Evolutionary conservation across 2,888 invertebrate species (phyloP).

Genomic region (Zhuqinia jingwanae): DNA sequence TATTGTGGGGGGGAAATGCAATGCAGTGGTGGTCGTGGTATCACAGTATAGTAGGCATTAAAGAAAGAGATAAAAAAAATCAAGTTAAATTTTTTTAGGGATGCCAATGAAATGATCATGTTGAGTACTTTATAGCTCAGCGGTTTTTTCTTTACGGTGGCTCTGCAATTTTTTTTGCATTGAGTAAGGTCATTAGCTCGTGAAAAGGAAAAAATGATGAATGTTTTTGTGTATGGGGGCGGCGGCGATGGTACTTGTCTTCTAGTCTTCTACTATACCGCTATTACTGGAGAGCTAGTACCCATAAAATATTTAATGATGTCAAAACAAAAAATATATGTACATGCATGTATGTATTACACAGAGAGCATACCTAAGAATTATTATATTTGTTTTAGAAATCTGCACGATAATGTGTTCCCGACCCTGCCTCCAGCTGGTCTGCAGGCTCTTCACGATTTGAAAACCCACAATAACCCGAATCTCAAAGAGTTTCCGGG

Average conservation of each 20-base stretch:
- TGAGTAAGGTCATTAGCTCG: conserved; percentile 55
- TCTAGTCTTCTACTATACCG: neutral
- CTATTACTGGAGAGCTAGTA: neutral
- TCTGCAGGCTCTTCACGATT: conserved; percentile 88
- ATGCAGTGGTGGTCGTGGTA: too few species aligned
- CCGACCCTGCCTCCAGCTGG: conserved; percentile 91
- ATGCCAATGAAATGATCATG: neutral
- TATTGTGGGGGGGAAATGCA: neutral
- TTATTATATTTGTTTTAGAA: conserved; percentile 84
- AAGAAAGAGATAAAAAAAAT: neutral
- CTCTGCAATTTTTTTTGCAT: conserved; percentile 13
- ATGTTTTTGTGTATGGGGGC: too few species aligned
- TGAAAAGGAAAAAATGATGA: neutral
- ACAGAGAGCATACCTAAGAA: neutral
- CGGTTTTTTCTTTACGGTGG: neutral
- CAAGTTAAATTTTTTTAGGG: neutral
- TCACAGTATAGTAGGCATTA: too few species aligned
- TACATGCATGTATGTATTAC: neutral
- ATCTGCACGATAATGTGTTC: conserved; percentile 95
- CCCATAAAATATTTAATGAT: conserved; percentile 5
- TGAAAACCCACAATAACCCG: conserved; percentile 96
- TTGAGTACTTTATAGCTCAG: neutral
- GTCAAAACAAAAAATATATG: neutral
- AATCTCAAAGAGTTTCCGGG: conserved; percentile 92
- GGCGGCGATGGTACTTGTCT: neutral